Percentiles rank a stretch among this genome's conserved stretches.
phyloP scores from a whole-genome alignment of 2,888 invertebrate genomes.

The Cheilosia scutellata region DNA sequence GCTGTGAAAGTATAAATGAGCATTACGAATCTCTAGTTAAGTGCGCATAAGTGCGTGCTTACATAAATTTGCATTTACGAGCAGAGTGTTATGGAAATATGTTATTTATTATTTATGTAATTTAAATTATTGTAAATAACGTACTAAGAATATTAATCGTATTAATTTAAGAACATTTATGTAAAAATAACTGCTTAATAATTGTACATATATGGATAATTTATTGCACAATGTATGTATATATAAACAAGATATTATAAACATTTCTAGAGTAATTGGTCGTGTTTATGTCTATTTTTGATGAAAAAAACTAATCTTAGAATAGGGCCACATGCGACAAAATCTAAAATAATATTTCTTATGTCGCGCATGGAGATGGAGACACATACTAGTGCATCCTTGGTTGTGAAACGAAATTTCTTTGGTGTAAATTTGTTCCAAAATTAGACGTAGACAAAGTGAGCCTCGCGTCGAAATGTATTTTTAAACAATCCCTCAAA shows the following conservation, averaged over 20 bases:
- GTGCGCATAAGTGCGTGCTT: not conserved
- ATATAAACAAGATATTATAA: conserved; percentile 33
- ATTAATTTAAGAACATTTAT: conserved; percentile 18
- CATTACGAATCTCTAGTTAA: conserved; percentile 23
- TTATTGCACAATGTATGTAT: conserved; percentile 61
- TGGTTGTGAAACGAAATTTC: conserved; percentile 41
- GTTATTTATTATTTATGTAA: conserved; percentile 46
- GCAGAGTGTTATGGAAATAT: conserved; percentile 14
- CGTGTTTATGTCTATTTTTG: conserved; percentile 19
- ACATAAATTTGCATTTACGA: conserved; percentile 26
- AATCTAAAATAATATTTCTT: conserved; percentile 27
- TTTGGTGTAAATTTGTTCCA: conserved; percentile 42
- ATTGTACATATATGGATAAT: conserved; percentile 47
- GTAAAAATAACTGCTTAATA: conserved; percentile 18
- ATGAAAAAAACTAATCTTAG: conserved; percentile 43
- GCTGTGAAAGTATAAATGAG: conserved; percentile 54
- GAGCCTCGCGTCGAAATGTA: conserved; percentile 25
- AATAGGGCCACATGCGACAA: conserved; percentile 43
- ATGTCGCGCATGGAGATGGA: conserved; percentile 19
- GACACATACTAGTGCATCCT: conserved; percentile 30
- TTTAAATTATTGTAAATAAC: conserved; percentile 57
- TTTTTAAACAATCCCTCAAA: conserved; percentile 55
- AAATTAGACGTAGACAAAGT: conserved; percentile 48
- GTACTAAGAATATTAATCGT: conserved; percentile 20
- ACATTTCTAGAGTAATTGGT: conserved; percentile 30